A percentile compares a stretch with the other conserved stretches of the same genome.
Conservation (phyloP, 2,113 vertebrate genomes). For the Caranx ignobilis region DNA sequence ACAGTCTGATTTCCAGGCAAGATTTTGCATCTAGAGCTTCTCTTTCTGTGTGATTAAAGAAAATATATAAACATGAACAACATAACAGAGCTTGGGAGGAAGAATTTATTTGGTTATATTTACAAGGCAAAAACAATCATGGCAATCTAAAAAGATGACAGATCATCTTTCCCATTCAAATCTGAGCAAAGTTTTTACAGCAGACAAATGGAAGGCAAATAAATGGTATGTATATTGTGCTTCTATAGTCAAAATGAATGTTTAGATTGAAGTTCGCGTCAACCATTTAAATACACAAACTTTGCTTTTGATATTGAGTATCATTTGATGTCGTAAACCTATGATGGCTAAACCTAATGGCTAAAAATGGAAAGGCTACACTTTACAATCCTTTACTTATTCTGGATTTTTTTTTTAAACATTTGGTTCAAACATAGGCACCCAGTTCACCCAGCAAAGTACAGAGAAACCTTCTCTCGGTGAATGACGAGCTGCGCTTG, state of each 20-base stretch:
- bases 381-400: conserved; percentile 36
- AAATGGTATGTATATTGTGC: conserved; percentile 61
- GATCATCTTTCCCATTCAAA: conserved; percentile 22
- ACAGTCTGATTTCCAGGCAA: too few relatives aligned
- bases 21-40: background rate
- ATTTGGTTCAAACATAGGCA: conserved; percentile 58
- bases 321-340: conserved; percentile 1
- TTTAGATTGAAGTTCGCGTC: conserved; percentile 6
- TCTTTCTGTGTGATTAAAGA: background rate
- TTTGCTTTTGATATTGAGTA: background rate
- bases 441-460: conserved; percentile 33
- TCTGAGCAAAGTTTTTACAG: conserved; percentile 38
- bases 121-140: conserved; percentile 52
- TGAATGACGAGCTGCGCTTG: background rate
- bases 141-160: conserved; percentile 18
- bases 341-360: background rate
- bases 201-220: conserved; percentile 31
- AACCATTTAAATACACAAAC: conserved; percentile 25
- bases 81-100: conserved; percentile 15
- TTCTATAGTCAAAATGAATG: conserved; percentile 58
- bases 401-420: conserved; percentile 21
- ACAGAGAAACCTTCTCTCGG: background rate
- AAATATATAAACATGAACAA: background rate
- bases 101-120: conserved; percentile 70
- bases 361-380: conserved; percentile 9